Conservation (phyloP, 2,797 vertebrate genomes). For the Parauchenoglanis ngamensis region DNA sequence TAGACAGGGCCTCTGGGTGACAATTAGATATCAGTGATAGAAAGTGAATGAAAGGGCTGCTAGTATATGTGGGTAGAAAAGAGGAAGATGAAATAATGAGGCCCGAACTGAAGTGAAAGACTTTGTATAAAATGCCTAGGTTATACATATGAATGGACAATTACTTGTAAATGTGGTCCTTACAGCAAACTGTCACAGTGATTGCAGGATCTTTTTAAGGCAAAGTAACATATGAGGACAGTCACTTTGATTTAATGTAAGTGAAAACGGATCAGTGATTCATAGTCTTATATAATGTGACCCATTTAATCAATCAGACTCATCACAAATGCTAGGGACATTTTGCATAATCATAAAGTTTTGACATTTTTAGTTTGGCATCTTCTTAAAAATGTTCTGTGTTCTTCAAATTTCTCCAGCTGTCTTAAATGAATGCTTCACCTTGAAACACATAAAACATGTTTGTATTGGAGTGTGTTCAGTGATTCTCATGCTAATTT, state of each 20-base stretch:
- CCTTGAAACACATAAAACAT: neutral
- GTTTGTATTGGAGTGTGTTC: neutral
- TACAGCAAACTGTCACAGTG: neutral
- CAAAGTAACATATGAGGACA: neutral
- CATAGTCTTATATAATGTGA: neutral
- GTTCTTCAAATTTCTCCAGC: neutral
- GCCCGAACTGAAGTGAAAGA: neutral
- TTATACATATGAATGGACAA: neutral
- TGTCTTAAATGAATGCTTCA: neutral
- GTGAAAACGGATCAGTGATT: neutral
- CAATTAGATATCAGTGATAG: neutral
- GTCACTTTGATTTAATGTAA: neutral
- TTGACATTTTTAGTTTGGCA: neutral
- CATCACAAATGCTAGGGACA: neutral
- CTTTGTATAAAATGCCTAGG: neutral
- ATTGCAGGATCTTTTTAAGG: neutral
- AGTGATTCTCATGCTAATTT: neutral
- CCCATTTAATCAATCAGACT: neutral
- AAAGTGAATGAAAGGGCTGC: neutral
- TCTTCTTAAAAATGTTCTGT: neutral
- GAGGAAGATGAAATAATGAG: neutral
- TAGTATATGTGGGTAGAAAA: neutral
- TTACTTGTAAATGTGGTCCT: neutral
- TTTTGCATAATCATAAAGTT: too few species aligned
- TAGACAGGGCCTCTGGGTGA: neutral